A percentile compares a stretch with the other conserved stretches of the same genome.
Conservation (phyloP, 1,140 invertebrate genomes). For the Bombus pascuorum region DNA sequence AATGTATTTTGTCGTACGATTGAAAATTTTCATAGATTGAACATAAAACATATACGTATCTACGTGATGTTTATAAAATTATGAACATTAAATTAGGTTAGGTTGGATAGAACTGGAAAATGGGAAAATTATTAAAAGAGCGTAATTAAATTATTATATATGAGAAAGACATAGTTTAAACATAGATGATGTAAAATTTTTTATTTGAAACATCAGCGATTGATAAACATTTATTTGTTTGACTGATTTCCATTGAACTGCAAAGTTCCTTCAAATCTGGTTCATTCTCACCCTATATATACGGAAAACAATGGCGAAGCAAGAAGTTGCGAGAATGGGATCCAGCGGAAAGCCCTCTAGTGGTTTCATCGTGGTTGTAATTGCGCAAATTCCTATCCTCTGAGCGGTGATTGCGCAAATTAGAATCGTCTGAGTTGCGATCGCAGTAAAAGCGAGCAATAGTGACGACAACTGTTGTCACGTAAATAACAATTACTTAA, state of each 20-base stretch:
- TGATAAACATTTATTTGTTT: neutral
- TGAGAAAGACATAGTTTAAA: no score
- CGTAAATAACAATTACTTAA: conserved; percentile 2
- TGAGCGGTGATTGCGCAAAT: conserved; percentile 26
- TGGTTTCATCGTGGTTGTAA: conserved; percentile 20
- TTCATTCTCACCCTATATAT: neutral
- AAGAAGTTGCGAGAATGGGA: conserved; percentile 24
- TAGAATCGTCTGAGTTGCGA: conserved; percentile 27
- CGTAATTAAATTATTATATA: no score
- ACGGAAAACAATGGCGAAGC: neutral
- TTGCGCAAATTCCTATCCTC: conserved; percentile 36
- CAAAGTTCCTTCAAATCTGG: neutral
- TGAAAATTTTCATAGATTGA: no score
- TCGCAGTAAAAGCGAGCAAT: neutral
- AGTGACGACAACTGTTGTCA: neutral
- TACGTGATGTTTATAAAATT: neutral
- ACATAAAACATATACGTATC: neutral
- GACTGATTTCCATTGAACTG: no score
- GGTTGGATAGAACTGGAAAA: no score
- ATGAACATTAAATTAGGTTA: neutral
- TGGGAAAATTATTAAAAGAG: no score
- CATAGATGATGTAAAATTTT: no score
- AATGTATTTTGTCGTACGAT: no score
- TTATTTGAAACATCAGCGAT: no score
- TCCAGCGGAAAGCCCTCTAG: conserved; percentile 11